Conservation (phyloP, 2,797 vertebrate genomes). For the Semaprochilodus insignis region DNA sequence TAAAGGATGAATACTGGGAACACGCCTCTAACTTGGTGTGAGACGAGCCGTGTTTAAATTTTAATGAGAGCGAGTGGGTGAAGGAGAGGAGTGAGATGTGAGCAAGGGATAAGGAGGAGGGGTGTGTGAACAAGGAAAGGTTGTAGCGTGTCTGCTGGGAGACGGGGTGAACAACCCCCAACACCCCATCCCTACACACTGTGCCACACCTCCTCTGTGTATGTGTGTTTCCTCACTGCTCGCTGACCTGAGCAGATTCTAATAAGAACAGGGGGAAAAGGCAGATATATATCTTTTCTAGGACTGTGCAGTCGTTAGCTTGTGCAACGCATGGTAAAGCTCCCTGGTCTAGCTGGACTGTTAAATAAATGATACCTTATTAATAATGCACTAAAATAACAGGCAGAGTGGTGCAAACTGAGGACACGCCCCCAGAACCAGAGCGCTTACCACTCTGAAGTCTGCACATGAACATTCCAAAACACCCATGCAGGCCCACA, state of each 20-base stretch:
- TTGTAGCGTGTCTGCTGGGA: constrained; percentile 39
- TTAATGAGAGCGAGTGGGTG: constrained; percentile 51
- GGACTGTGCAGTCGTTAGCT: background rate
- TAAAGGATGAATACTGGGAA: constrained; percentile 42
- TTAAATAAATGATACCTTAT: constrained; percentile 62
- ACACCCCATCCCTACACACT: background rate
- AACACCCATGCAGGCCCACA: background rate
- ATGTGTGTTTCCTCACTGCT: constrained; percentile 6
- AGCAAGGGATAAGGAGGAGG: constrained; percentile 59
- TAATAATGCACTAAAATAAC: constrained; percentile 48
- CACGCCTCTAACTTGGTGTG: constrained; percentile 30
- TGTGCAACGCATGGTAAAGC: background rate
- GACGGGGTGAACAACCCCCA: constrained; percentile 23
- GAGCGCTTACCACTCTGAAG: background rate
- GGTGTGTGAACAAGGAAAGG: constrained; percentile 17
- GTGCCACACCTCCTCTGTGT: constrained; percentile 6
- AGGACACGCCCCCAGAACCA: background rate
- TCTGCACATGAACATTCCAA: background rate
- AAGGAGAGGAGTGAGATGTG: constrained; percentile 51
- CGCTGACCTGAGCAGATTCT: background rate
- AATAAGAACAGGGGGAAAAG: background rate
- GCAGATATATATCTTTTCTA: background rate
- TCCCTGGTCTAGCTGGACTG: constrained; percentile 27
- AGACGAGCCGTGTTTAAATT: constrained; percentile 62
- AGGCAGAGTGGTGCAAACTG: background rate